Base-by-base conservation (phyloP, 2,888 invertebrate genomes). In the Phaedon cochleariae region DNA sequence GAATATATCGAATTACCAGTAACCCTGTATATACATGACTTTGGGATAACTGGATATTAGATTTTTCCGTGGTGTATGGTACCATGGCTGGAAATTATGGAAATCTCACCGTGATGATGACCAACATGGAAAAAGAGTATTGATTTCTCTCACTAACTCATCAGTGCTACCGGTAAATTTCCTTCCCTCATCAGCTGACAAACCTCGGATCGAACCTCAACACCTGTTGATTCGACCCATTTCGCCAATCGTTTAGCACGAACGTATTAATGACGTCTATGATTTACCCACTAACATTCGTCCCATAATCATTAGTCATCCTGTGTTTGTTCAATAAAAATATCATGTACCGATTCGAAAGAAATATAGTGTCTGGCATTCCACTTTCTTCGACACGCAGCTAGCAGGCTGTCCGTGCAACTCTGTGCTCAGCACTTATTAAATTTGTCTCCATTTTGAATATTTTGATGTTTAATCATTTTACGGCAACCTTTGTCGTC, bases 381-480 rank as follows among this genome's bases (percentile, higher is more conserved):
- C 57, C 57, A 57, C 57, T 57, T 57, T 21, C 57, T 12, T 26
- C 45, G 17, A 9, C 57, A 57, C 57, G 57, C 57, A 57, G 45
- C 58, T 54, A n/a, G n/a, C n/a, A n/a, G n/a, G n/a, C n/a, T n/a
- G n/a, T n/a, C 69, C 65, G 67, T 73, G 72, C 72, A 75, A 66
- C 70, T 68, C 73, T 62, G 75, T 72, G 74, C 71, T 71, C 73
- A 71, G 68, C 74, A 73, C 72, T 80, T 80, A 81, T 81, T 81
- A 80, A 81, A 80, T 81, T 81, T 80, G 79, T 79, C 82, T 82
- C 80, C 82, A 81, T 82, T 82, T 82, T 82, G 81, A 80, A 80
- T 81, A 81, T 82, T 82, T 82, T 82, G 81, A 80, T 81, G 81
- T 81, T 81, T 82, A 81, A 81, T 82, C 80, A 81, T 81, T 81